Conservation (phyloP, 2,113 vertebrate species). For the Micronycteris hirsuta region DNA sequence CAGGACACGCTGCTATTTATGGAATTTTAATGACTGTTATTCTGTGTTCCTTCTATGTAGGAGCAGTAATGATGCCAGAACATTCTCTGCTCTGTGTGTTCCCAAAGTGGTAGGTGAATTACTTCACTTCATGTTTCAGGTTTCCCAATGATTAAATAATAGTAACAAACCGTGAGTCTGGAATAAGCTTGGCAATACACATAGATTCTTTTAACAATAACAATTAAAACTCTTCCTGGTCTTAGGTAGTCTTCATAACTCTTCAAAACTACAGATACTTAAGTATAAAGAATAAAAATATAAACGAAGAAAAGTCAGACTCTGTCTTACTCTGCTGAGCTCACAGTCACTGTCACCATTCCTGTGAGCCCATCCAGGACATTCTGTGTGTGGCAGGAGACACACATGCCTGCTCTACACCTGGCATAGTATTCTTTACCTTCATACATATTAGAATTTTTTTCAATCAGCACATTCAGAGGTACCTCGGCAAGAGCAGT, state of each 20-base stretch:
- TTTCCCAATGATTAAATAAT: not conserved
- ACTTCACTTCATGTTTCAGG: not conserved
- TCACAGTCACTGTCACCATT: not conserved
- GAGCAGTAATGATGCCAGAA: not conserved
- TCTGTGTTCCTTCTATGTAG: not conserved
- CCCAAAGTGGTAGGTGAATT: not conserved
- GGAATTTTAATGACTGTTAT: constrained; percentile 38
- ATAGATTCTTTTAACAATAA: not conserved
- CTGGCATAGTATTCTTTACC: not conserved
- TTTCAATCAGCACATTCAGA: not conserved
- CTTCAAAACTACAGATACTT: not conserved
- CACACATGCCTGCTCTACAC: not conserved
- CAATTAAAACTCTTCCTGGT: not conserved
- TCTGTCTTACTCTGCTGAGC: not conserved
- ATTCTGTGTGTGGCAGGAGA: not conserved
- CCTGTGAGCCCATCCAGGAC: not conserved
- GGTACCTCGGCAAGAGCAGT: not conserved
- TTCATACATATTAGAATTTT: not conserved
- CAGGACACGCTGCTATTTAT: not conserved
- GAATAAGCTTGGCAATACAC: not conserved
- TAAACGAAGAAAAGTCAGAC: not conserved
- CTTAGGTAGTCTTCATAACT: not conserved
- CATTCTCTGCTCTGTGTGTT: not conserved
- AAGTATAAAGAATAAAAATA: not conserved
- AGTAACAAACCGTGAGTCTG: not conserved